Conservation (phyloP, 2,797 vertebrate genomes). For the Mergus octosetaceus region DNA sequence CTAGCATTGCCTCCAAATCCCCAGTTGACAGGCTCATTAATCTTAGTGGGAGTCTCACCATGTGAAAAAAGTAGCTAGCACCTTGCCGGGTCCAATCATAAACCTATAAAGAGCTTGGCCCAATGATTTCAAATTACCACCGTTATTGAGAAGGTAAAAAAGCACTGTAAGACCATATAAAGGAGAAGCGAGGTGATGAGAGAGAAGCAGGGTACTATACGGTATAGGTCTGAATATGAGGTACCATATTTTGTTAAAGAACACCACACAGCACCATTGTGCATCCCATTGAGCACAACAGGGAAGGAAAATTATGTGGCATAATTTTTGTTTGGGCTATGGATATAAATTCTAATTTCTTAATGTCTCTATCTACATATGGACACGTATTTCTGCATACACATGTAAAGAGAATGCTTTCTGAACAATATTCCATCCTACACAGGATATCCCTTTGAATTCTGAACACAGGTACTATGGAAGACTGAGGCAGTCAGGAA, state of each 20-base stretch:
- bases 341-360: neutral
- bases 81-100: neutral
- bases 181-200: neutral
- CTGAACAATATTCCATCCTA: neutral
- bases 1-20: neutral
- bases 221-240: neutral
- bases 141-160: neutral
- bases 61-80: neutral
- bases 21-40: neutral
- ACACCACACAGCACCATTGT: neutral
- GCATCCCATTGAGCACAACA: neutral
- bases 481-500: neutral
- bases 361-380: neutral
- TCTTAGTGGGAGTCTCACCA: neutral
- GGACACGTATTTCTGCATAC: fast-evolving
- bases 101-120: neutral
- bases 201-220: neutral
- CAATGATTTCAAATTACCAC: neutral
- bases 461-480: neutral
- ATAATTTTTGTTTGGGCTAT: neutral
- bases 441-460: neutral
- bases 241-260: neutral
- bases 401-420: neutral
- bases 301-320: neutral
- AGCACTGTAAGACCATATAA: neutral